phyloP scores from a whole-genome alignment of 2,888 invertebrate species.

The Sclerodermus sp. region DNA sequence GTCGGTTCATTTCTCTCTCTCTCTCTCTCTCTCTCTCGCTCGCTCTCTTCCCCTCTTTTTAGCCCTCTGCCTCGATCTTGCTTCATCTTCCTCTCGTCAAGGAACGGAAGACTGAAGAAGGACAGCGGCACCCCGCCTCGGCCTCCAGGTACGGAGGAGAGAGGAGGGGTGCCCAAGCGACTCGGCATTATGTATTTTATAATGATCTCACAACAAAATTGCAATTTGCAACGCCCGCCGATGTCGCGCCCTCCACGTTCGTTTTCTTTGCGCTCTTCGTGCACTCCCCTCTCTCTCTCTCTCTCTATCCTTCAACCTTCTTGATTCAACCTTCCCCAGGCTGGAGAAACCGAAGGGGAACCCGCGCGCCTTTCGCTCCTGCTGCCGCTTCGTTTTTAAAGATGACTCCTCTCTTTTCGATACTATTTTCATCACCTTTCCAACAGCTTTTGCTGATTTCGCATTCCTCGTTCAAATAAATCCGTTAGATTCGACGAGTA shows the following conservation, averaged over 20 bases:
- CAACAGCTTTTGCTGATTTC: too few relatives aligned
- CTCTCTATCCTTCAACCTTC: slow-evolving; percentile 31
- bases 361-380: too few relatives aligned
- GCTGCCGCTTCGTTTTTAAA: too few relatives aligned
- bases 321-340: not conserved
- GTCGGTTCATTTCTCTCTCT: not conserved
- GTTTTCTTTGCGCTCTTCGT: slow-evolving; percentile 2
- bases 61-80: slow-evolving; percentile 11
- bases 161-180: slow-evolving; percentile 16
- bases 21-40: not conserved
- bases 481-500: too few relatives aligned
- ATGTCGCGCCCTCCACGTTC: slow-evolving; percentile 34
- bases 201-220: slow-evolving; percentile 56
- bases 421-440: too few relatives aligned
- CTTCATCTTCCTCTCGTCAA: slow-evolving; percentile 9
- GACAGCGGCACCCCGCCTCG: not conserved
- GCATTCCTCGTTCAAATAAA: too few relatives aligned
- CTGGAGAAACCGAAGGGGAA: too few relatives aligned
- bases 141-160: slow-evolving; percentile 7
- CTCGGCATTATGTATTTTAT: slow-evolving; percentile 55
- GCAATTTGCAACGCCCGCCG: slow-evolving; percentile 48
- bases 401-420: too few relatives aligned
- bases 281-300: slow-evolving; percentile 12
- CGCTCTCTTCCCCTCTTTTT: not conserved
- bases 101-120: slow-evolving; percentile 14